phyloP scores from a whole-genome alignment of 2,113 vertebrate species.

The Cyprinodon variegatus region DNA sequence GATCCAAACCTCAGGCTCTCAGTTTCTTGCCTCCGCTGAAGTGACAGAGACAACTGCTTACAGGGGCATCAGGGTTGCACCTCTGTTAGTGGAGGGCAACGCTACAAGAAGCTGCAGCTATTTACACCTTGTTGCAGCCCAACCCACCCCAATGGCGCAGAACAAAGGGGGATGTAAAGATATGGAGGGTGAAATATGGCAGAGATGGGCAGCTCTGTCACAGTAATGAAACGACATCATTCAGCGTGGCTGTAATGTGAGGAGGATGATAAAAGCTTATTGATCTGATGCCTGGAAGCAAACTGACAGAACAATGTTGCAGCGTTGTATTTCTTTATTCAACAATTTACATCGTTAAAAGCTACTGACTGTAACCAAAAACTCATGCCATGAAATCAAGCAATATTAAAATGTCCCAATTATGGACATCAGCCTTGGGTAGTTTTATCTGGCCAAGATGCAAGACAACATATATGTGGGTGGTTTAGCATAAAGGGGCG shows the following conservation, averaged over 20 bases:
- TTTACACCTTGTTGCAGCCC: conserved; percentile 20
- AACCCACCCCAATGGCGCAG: not conserved
- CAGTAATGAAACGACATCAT: conserved; percentile 1
- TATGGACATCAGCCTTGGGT: no score
- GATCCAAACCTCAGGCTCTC: conserved; percentile 59
- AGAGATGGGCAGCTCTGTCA: not conserved
- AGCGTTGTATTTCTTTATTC: no score
- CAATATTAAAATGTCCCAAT: no score
- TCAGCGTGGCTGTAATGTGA: not conserved
- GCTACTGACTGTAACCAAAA: no score
- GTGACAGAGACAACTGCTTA: conserved; percentile 54
- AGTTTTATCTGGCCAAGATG: no score
- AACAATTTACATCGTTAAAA: no score
- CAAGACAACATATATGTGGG: no score
- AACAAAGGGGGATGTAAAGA: conserved; percentile 17
- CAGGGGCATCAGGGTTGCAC: conserved; percentile 39
- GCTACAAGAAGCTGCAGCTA: conserved; percentile 19
- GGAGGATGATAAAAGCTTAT: not conserved
- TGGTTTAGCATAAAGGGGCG: no score
- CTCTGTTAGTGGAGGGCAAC: conserved; percentile 18
- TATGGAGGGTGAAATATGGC: conserved; percentile 2
- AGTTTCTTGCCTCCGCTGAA: conserved; percentile 30
- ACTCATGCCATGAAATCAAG: no score
- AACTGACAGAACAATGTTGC: not conserved
- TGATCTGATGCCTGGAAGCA: not conserved